These are phyloP conservation scores for Melinaea marsaeus DNA, from an alignment of 2,888 invertebrate genomes.

Conservation along the genomic window DNA sequence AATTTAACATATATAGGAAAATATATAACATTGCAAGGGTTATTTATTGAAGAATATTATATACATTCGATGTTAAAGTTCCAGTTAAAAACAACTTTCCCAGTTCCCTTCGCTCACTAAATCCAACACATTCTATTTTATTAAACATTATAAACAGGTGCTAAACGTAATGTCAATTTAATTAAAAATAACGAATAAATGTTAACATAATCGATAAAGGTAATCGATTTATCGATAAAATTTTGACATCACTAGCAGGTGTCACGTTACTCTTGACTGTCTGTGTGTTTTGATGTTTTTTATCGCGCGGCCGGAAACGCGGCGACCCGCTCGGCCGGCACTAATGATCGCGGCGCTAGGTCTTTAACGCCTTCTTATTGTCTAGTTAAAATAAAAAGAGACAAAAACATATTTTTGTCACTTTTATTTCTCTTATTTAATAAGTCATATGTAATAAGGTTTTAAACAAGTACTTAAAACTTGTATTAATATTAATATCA, in stretches of 20 bases:
- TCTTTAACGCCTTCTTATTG: slow-evolving; percentile 28
- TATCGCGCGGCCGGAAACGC: slow-evolving; percentile 41
- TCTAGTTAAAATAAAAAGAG: slow-evolving; percentile 16
- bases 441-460: neutral
- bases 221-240: slow-evolving; percentile 27
- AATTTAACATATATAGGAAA: too few species aligned
- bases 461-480: neutral
- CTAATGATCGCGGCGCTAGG: slow-evolving; percentile 44
- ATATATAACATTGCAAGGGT: too few species aligned
- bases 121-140: neutral
- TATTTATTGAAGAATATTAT: too few species aligned
- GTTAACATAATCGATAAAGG: slow-evolving; percentile 15
- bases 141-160: slow-evolving; percentile 19
- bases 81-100: too few species aligned
- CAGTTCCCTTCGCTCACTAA: neutral
- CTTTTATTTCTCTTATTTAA: slow-evolving; percentile 15
- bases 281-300: slow-evolving; percentile 34
- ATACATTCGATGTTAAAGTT: too few species aligned
- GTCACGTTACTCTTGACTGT: slow-evolving; percentile 45
- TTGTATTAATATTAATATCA: too few species aligned
- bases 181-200: slow-evolving; percentile 19
- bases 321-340: slow-evolving; percentile 37
- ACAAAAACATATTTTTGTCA: slow-evolving; percentile 9
- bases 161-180: slow-evolving; percentile 22
- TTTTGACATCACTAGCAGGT: slow-evolving; percentile 40